Evolutionary conservation across 1,140 invertebrate genomes (phyloP), one percentile per base, ranked within the genome.

Genomic region (Gryllus bimaculatus): DNA sequence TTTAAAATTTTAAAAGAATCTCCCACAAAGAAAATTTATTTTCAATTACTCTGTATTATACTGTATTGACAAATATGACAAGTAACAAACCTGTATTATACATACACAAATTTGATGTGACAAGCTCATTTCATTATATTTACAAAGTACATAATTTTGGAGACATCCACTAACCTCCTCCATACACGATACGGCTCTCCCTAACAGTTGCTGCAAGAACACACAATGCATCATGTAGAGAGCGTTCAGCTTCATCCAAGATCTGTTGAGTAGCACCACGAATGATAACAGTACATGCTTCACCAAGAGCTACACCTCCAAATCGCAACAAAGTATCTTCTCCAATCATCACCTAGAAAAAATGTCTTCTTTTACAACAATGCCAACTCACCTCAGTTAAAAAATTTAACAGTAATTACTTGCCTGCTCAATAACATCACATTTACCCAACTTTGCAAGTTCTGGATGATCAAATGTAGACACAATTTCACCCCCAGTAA

Each of bases 251-350:
- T 87, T 99, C 98, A 83, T 99, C 98, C 13, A 99, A 90, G 83
- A 99, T 99, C 87, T 99, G 98, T 85, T 99, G 94, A 7, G 98
- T 99, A n/a, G 98, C 97, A 78, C 98, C 98, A 80, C 98, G 92
- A 78, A 99, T 93, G 0, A 99, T 93, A 82, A 99, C 92, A 0
- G 97, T 98, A 86, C 98, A 99, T 8, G 98, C 98, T 85, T 99
- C 95, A 47, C 98, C 98, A 78, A 98, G 84, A 79, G 93, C 90
- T 48, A 99, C 97, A 74, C 97, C 98, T 74, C 95, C 96, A 87
- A 99, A 99, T 83, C 96, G 93, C 66, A 99, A 87, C 26, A 99
- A 88, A 78, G 93, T 95, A 83, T 99, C 98, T 88, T 99, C 98
- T 48, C 98, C 98, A 85, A 99, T 98, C 92, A 99, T 96, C 0